These are phyloP conservation scores for Diacarnus erythraeanus DNA, from an alignment of 37 sponge, comb jelly and placozoan genomes.

Conservation along the genomic window DNA sequence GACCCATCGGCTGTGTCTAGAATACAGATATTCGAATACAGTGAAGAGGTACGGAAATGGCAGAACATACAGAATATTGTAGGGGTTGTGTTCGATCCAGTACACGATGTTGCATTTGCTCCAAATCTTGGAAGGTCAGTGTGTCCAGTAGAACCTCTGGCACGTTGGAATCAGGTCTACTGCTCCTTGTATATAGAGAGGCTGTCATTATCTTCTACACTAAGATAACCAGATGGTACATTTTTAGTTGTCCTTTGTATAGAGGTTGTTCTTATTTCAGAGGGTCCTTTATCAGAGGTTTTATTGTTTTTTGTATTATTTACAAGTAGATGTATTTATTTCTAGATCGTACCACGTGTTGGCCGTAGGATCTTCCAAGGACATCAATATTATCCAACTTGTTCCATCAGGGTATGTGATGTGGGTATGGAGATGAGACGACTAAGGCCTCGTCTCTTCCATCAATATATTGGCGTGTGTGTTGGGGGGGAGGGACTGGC, in stretches of 20 bases:
- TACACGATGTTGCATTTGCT: conserved; percentile 94
- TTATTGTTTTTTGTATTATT: background rate
- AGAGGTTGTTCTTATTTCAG: too few species aligned
- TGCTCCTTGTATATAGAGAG: too few species aligned
- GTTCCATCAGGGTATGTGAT: conserved; percentile 53
- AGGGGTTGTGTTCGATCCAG: conserved; percentile 72
- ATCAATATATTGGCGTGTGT: too few species aligned
- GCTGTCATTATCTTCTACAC: too few species aligned
- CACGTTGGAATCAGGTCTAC: too few species aligned
- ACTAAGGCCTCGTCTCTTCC: too few species aligned
- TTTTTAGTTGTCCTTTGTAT: too few species aligned
- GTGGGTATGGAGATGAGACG: too few species aligned
- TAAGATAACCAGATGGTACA: too few species aligned
- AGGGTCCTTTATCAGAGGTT: background rate
- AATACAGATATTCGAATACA: conserved; percentile 82
- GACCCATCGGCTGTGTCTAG: conserved; percentile 36
- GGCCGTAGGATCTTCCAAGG: conserved; percentile 86
- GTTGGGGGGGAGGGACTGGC: too few species aligned
- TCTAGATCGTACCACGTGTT: conserved; percentile 79
- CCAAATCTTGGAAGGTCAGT: conserved; percentile 90
- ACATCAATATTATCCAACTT: conserved; percentile 74
- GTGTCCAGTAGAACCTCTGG: too few species aligned
- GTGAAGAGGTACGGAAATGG: conserved; percentile 77
- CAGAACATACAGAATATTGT: conserved; percentile 76
- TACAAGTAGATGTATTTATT: too few species aligned